phyloP scores from a whole-genome alignment of 2,888 invertebrate genomes.

The Agrotis clavis region DNA sequence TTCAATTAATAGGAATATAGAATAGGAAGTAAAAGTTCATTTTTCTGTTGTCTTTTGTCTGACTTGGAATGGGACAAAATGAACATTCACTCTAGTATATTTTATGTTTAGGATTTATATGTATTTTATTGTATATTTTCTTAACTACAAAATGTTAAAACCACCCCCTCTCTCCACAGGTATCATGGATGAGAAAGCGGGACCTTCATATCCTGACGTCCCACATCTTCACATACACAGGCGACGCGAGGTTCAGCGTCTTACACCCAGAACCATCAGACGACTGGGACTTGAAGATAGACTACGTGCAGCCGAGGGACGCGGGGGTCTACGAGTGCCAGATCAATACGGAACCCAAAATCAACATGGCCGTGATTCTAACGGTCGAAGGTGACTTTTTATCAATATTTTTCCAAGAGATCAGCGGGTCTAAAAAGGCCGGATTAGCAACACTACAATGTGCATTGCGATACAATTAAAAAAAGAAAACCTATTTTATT shows the following conservation, averaged over 20 bases:
- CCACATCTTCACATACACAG: constrained; percentile 96
- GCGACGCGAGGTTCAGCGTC: constrained; percentile 96
- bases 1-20: too few species aligned
- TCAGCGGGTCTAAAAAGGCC: neutral
- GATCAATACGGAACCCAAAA: constrained; percentile 97
- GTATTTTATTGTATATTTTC: too few species aligned
- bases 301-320: constrained; percentile 96
- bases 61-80: too few species aligned
- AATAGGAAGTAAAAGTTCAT: too few species aligned
- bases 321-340: constrained; percentile 97
- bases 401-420: constrained; percentile 1
- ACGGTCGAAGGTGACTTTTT: constrained; percentile 94
- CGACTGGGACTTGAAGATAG: constrained; percentile 96
- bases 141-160: neutral
- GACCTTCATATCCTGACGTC: constrained; percentile 96
- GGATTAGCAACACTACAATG: too few species aligned
- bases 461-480: too few species aligned
- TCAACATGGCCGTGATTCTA: constrained; percentile 95
- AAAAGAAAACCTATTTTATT: too few species aligned
- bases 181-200: constrained; percentile 96
- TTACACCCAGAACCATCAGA: constrained; percentile 96
- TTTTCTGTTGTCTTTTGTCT: too few species aligned
- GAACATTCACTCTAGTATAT: too few species aligned
- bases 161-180: constrained; percentile 85
- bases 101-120: too few species aligned